Evolutionary conservation across 2,113 vertebrate genomes (phyloP).

Genomic region (Prunella himalayana): DNA sequence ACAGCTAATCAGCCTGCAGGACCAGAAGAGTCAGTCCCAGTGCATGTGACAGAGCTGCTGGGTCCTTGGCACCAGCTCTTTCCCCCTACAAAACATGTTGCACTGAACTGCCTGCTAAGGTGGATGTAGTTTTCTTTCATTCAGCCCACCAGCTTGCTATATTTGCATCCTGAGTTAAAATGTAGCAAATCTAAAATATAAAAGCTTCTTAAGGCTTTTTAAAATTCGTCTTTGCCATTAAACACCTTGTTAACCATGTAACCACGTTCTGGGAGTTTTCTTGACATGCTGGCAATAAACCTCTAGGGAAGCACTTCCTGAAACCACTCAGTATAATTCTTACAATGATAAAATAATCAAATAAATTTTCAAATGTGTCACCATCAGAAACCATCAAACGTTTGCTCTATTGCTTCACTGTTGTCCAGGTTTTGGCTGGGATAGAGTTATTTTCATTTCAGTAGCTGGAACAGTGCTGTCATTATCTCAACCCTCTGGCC

Average conservation of each 20-base stretch:
- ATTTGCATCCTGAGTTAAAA: not conserved
- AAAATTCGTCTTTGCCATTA: not conserved
- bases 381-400: not conserved
- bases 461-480: not conserved
- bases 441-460: not conserved
- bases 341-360: not conserved
- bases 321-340: not conserved
- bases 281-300: not conserved
- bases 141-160: not conserved
- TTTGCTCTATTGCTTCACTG: not conserved
- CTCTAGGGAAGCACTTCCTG: not conserved
- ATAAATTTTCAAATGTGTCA: not conserved
- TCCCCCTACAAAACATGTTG: not conserved
- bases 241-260: not conserved
- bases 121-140: not conserved
- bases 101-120: not conserved
- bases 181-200: not conserved
- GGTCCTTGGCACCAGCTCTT: not conserved
- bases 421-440: not conserved
- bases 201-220: not conserved
- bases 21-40: not conserved
- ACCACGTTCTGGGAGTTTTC: not conserved
- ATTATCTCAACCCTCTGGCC: not conserved
- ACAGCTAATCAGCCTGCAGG: not conserved
- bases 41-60: not conserved